phyloP scores from a whole-genome alignment of 1,140 invertebrate genomes.

The Zelostemma sp. region DNA sequence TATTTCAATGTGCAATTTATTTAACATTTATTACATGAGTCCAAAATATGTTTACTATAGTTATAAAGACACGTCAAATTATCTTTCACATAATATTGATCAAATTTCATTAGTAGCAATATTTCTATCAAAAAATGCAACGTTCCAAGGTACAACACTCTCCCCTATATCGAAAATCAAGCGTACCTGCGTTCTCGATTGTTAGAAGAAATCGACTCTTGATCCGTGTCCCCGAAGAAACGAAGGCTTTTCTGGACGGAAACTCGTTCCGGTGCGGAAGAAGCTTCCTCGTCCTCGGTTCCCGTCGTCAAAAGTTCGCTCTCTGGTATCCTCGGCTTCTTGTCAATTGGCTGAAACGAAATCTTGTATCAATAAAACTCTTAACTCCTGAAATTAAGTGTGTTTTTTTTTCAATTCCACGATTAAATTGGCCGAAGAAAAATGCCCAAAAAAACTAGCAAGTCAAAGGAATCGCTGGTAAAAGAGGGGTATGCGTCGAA shows the following conservation, averaged over 20 bases:
- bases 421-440: too few relatives aligned
- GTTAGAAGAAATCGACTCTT: conserved; percentile 74
- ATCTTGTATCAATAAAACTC: conserved; percentile 1
- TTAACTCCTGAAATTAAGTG: not conserved
- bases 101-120: too few relatives aligned
- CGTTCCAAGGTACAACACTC: too few relatives aligned
- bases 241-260: conserved; percentile 77
- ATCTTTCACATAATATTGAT: too few relatives aligned
- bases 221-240: conserved; percentile 86
- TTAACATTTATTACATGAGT: too few relatives aligned
- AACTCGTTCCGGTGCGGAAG: conserved; percentile 61
- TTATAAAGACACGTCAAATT: too few relatives aligned
- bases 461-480: too few relatives aligned
- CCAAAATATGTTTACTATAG: too few relatives aligned
- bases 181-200: conserved; percentile 65
- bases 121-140: too few relatives aligned
- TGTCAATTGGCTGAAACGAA: conserved; percentile 58
- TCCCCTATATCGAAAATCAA: too few relatives aligned
- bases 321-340: conserved; percentile 65
- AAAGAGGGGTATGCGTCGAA: conserved; percentile 24
- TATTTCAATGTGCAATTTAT: too few relatives aligned
- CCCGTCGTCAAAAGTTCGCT: conserved; percentile 67
- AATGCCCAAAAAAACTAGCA: too few relatives aligned
- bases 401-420: conserved; percentile 3
- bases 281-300: conserved; percentile 66